Evolutionary conservation across 2,888 invertebrate species (phyloP), one percentile per base, ranked within the genome.

Genomic region (Cryptops parisi): DNA sequence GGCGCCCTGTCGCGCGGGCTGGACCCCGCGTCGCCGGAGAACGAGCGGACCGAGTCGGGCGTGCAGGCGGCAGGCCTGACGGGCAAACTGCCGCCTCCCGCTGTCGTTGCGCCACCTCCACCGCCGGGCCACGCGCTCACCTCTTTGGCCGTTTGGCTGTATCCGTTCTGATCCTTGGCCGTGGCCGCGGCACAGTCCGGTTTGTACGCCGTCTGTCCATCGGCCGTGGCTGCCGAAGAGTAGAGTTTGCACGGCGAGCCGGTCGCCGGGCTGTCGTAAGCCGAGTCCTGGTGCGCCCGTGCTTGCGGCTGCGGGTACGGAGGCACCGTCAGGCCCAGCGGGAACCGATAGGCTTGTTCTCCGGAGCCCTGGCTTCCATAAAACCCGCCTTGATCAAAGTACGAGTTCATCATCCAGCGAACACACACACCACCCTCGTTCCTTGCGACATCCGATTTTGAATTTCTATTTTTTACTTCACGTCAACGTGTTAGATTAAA

Each of bases 301-400:
- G 80, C 77, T 70, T 82, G 83, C 62, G 77, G 49, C 49, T 59
- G 60, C 43, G 55, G 56, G 52, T 89, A 89, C 21, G 89, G 88
- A 41, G 82, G 80, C 82, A 84, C 83, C n/a, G 60, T 54, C 49
- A 60, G 55, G 56, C 83, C 83, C 53, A 90, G 74, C 17, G 89
- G 89, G 67, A 89, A 89, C 59, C 87, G 84, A 66, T 87, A 77
- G 71, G 60, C 58, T 53, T 88, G 76, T 75, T 64, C 79, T 72
- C 70, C 80, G 82, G 64, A 60, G 33, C 62, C 60, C 72, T 88
- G 87, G 66, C 82, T 78, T 67, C 89, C 88, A 76, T 91, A 90
- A 77, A 91, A 91, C 72, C 89, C 89, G 72, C 84, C 84, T 77
- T 90, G 90, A 77, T 90, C 90, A 72, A 90, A 91, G 73, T 90